These are phyloP conservation scores for Tenodera sinensis DNA, from an alignment of 2,888 invertebrate species.

Conservation along the genomic window DNA sequence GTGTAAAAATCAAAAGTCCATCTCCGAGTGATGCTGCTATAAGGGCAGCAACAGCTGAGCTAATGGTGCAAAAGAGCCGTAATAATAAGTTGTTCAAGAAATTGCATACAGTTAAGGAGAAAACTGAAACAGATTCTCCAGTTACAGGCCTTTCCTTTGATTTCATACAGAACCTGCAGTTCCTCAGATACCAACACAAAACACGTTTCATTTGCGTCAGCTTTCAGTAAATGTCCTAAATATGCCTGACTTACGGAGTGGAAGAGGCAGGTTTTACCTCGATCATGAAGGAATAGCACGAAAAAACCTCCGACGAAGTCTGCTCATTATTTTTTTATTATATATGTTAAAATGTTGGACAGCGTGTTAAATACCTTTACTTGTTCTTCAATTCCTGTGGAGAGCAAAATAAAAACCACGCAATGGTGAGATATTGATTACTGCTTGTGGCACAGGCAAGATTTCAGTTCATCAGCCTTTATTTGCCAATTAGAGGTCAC, in stretches of 20 bases:
- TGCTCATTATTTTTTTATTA: too few relatives aligned
- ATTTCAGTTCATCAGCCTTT: too few relatives aligned
- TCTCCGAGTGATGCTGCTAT: neutral
- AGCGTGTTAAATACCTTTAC: too few relatives aligned
- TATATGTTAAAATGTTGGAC: too few relatives aligned
- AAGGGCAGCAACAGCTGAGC: neutral
- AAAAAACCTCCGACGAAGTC: neutral
- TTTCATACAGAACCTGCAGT: neutral
- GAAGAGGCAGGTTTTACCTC: neutral
- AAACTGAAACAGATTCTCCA: neutral
- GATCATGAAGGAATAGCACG: neutral
- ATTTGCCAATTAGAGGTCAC: too few relatives aligned
- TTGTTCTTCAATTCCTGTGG: too few relatives aligned
- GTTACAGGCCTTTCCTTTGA: neutral
- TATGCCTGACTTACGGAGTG: neutral
- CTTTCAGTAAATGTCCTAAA: neutral
- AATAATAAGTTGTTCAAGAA: neutral
- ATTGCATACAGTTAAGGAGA: neutral
- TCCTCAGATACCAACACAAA: neutral
- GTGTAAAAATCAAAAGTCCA: neutral
- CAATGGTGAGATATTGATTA: too few relatives aligned
- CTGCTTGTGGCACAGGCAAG: too few relatives aligned
- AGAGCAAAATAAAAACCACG: too few relatives aligned
- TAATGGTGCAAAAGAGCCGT: neutral
- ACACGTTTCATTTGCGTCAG: neutral